phyloP scores from a whole-genome alignment of 2,888 invertebrate genomes.

The Stenodera caucasica region DNA sequence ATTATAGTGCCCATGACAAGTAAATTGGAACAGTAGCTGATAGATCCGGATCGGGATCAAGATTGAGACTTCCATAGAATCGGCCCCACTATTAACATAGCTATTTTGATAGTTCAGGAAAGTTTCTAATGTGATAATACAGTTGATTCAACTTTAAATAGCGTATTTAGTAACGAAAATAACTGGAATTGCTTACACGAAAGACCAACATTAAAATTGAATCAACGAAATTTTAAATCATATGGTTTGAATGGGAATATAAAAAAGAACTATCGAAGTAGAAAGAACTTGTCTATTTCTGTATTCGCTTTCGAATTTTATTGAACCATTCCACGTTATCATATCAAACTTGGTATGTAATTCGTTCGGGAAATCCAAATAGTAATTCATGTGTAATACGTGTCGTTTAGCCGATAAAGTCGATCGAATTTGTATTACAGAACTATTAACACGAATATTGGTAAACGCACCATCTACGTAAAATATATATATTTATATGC shows the following conservation, averaged over 20 bases:
- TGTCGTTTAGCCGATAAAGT: slow-evolving; percentile 3
- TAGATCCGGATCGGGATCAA: too few species aligned
- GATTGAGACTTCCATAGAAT: too few species aligned
- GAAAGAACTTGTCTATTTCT: too few species aligned
- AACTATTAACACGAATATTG: slow-evolving; percentile 6
- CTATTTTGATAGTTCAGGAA: too few species aligned
- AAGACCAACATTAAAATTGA: background rate
- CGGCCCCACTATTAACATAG: too few species aligned
- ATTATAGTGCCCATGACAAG: too few species aligned
- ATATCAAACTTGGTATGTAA: background rate
- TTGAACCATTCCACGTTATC: slow-evolving; percentile 1
- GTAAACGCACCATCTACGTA: background rate
- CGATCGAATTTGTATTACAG: slow-evolving; percentile 1
- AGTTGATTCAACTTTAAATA: background rate
- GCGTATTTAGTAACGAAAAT: background rate
- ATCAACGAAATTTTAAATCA: background rate
- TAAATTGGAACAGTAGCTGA: too few species aligned
- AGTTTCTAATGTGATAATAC: too few species aligned
- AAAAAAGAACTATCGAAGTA: too few species aligned
- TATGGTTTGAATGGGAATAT: too few species aligned
- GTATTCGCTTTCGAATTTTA: background rate
- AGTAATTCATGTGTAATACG: slow-evolving; percentile 8
- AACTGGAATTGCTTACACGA: background rate
- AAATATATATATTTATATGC: background rate
- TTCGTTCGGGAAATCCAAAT: background rate